Base-by-base conservation (phyloP, 1,140 invertebrate species). In the Nixonia krombeini region DNA sequence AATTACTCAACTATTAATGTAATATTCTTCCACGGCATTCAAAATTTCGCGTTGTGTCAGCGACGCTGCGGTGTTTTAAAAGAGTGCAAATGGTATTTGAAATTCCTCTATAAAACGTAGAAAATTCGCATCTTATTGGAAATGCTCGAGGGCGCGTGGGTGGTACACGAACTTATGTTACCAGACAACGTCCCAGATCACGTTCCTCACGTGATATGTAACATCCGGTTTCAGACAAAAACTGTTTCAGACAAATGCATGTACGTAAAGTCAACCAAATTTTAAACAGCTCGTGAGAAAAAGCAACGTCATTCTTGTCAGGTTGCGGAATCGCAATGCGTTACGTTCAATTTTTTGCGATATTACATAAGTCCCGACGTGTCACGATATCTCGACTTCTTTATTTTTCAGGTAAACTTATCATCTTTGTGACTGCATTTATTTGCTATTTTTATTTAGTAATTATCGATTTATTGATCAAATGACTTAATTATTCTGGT, bases 251-350 rank as follows among this genome's bases (percentile, higher is more conserved):
- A 21, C 37, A 40, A 40, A 40, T 40, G 37, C 37, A 40, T 18
- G 37, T 16, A 40, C 37, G 37, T 40, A 40, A 40, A 40, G 37
- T 40, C 37, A 40, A 40, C 16, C 16, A 10, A 40, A 40, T 18
- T 40, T 35, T 12, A 13, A 35, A 13, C n/a, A 35, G 33, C 33
- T 40, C 37, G 37, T 17, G 37, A 40, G 37, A 40, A 40, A 40
- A 40, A 40, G 37, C 37, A 40, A 8, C 6, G 37, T 21, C 13
- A 40, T 40, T 40, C 18, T 40, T 40, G 17, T 10, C 8, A 4
- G 37, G 37, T 40, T 40, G 18, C 37, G 37, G 37, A 40, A 18
- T 17, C 1, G 15, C 16, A 16, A 18, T 16, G 18, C 16, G 15
- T 40, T 15, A 9, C 16, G 18, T 40, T 16, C 15, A 40, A 40